phyloP scores from a whole-genome alignment of 2,113 vertebrate genomes.

The Aptenodytes forsteri region DNA sequence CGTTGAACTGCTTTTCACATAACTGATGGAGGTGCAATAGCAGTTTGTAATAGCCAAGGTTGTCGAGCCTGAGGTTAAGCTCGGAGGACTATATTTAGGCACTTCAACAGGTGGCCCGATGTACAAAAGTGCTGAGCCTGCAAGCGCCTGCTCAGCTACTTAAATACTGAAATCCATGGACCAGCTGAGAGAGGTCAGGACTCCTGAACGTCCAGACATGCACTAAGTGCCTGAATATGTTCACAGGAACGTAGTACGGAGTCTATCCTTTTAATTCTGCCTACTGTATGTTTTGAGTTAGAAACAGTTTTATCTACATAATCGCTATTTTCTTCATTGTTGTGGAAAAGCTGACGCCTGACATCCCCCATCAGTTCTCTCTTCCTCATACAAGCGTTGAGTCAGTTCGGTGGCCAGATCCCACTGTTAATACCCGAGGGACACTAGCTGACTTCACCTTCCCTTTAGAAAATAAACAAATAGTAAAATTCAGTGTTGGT shows the following conservation, averaged over 20 bases:
- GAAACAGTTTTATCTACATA: not conserved
- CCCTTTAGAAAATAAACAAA: not conserved
- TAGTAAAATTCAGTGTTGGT: not conserved
- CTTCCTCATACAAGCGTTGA: not conserved
- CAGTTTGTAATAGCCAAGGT: not conserved
- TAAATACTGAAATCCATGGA: constrained; percentile 45
- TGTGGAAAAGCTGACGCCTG: not conserved
- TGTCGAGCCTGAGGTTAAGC: constrained; percentile 15
- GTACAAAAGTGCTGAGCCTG: constrained; percentile 42
- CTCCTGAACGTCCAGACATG: not conserved
- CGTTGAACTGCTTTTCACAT: not conserved
- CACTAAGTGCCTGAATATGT: not conserved
- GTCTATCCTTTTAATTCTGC: not conserved
- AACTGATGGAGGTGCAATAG: not conserved
- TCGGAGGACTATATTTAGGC: constrained; percentile 44
- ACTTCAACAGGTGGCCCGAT: constrained; percentile 46
- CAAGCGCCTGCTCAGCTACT: constrained; percentile 45
- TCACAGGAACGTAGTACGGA: not conserved
- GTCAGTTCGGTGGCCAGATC: not conserved
- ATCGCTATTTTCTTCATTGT: not conserved
- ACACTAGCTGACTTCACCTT: not conserved
- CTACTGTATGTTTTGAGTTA: not conserved
- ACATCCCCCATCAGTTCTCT: not conserved
- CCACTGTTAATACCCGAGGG: not conserved
- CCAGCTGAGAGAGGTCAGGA: constrained; percentile 17